Evolutionary conservation across 2,113 vertebrate genomes (phyloP).

Genomic region (Dipodomys spectabilis): DNA sequence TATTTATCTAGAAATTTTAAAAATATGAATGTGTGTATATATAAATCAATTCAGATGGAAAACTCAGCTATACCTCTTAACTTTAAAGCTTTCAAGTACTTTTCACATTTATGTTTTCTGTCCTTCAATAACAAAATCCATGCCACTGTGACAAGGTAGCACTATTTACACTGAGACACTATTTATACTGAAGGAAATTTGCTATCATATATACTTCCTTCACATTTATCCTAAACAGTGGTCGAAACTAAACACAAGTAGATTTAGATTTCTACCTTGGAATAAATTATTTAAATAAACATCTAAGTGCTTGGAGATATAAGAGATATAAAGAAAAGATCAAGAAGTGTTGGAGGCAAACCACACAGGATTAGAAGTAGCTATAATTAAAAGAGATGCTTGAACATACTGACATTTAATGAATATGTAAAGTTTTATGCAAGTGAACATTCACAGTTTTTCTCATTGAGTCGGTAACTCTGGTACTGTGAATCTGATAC

Average conservation of each 20-base stretch:
- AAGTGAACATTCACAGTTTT: neutral
- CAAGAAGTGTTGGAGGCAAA: constrained; percentile 6
- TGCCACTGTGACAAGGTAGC: neutral
- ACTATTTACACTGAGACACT: neutral
- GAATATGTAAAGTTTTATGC: constrained; percentile 34
- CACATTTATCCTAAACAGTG: constrained; percentile 29
- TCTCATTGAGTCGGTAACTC: constrained; percentile 24
- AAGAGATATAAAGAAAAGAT: constrained; percentile 40
- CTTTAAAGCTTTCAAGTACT: neutral
- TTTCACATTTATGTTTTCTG: neutral
- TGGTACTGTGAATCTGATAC: neutral
- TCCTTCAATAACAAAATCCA: constrained; percentile 32
- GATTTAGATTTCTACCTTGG: constrained; percentile 20
- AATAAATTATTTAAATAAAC: constrained; percentile 52
- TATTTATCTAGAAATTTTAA: neutral
- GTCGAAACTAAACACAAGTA: constrained; percentile 27
- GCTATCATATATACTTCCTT: neutral
- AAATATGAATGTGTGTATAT: neutral
- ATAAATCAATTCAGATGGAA: neutral
- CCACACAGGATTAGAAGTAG: constrained; percentile 5
- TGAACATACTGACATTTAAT: constrained; percentile 42
- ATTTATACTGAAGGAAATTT: too few relatives aligned
- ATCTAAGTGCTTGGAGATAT: constrained; percentile 33
- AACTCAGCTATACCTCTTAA: neutral
- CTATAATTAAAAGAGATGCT: constrained; percentile 35